Percentiles rank a stretch among this genome's conserved stretches.
Conservation (phyloP, 1,140 invertebrate species). For the Leptinotarsa texana region DNA sequence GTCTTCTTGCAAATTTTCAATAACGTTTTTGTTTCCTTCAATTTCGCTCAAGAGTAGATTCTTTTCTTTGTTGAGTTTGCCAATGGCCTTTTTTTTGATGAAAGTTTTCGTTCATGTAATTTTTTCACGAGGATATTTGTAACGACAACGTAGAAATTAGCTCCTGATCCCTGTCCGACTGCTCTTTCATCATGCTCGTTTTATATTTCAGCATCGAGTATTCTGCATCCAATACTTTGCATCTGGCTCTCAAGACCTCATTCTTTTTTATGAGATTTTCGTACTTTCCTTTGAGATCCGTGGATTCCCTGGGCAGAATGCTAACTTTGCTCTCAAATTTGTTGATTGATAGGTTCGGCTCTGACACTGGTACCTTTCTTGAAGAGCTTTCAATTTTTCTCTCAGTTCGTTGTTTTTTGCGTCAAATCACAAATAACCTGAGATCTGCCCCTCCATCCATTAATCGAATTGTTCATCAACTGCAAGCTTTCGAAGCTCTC, state of each 20-base stretch:
- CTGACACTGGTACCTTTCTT: constrained; percentile 4
- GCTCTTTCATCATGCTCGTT: constrained; percentile 14
- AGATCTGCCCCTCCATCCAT: constrained; percentile 70
- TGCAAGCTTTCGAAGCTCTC: constrained; percentile 55
- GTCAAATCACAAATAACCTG: constrained; percentile 70
- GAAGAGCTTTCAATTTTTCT: constrained; percentile 57
- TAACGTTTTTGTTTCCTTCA: constrained; percentile 28
- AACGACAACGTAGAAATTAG: constrained; percentile 18
- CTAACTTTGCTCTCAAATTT: constrained; percentile 9
- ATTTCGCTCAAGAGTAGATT: constrained; percentile 16
- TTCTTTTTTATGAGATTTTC: constrained; percentile 19
- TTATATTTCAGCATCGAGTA: constrained; percentile 13
- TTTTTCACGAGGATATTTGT: constrained; percentile 3
- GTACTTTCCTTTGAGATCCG: constrained; percentile 11
- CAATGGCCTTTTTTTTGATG: constrained; percentile 10
- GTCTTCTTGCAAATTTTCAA: constrained; percentile 16
- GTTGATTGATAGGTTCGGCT: neutral
- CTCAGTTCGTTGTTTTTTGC: constrained; percentile 66
- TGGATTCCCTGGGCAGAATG: constrained; percentile 17
- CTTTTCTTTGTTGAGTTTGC: constrained; percentile 22
- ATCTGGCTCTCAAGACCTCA: constrained; percentile 12
- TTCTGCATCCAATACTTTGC: constrained; percentile 14
- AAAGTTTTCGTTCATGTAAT: constrained; percentile 9
- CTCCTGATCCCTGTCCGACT: constrained; percentile 21
- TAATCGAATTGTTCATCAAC: constrained; percentile 30